phyloP scores from a whole-genome alignment of 2,113 vertebrate species.

The Mola mola region DNA sequence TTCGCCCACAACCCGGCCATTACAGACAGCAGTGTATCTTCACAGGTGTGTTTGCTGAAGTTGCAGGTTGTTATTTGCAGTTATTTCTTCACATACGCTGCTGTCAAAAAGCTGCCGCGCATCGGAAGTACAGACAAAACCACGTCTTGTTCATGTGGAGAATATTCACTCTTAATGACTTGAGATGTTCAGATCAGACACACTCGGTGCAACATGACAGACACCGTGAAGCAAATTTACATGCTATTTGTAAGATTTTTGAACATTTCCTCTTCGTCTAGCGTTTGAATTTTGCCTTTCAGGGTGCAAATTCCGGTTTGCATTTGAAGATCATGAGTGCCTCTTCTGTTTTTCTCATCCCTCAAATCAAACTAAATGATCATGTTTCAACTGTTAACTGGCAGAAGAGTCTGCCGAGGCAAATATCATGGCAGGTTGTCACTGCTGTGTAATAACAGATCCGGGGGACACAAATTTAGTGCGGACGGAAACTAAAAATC shows the following conservation, averaged over 20 bases:
- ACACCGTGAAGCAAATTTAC: neutral
- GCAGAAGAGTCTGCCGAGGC: too few relatives aligned
- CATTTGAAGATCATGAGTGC: slow-evolving; percentile 13
- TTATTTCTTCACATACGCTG: slow-evolving; percentile 15
- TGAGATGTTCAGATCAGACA: too few relatives aligned
- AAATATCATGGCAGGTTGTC: slow-evolving; percentile 32
- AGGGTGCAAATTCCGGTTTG: slow-evolving; percentile 5
- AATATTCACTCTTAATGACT: too few relatives aligned
- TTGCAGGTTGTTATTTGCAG: slow-evolving; percentile 41
- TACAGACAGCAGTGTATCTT: slow-evolving; percentile 11
- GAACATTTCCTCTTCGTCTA: neutral
- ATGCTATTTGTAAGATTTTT: neutral
- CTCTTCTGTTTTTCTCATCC: neutral
- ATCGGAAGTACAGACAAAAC: too few relatives aligned
- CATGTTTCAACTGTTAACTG: slow-evolving; percentile 19
- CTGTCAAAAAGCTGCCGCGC: too few relatives aligned
- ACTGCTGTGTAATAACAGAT: slow-evolving; percentile 25
- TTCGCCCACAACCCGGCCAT: slow-evolving; percentile 21
- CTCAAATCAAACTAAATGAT: slow-evolving; percentile 27
- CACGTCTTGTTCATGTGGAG: too few relatives aligned
- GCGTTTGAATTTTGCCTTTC: slow-evolving; percentile 24
- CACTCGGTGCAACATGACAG: too few relatives aligned
- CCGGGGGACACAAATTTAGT: slow-evolving; percentile 22
- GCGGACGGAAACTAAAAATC: neutral
- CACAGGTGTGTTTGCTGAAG: slow-evolving; percentile 33